Evolutionary conservation across 2,797 vertebrate species (phyloP).

Genomic region (Ciconia nigra): DNA sequence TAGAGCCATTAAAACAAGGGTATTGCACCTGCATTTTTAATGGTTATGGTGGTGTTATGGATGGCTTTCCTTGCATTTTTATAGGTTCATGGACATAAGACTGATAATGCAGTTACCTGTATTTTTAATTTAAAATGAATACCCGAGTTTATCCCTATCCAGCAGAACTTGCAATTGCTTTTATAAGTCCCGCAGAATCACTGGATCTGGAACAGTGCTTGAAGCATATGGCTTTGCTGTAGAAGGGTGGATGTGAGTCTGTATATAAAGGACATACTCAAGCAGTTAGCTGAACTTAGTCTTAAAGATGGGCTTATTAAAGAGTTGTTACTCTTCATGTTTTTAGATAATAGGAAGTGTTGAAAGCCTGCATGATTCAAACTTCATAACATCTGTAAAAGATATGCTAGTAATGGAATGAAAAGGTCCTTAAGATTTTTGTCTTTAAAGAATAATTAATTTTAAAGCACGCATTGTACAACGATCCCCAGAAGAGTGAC

Average conservation of each 20-base stretch:
- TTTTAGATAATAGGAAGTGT: neutral
- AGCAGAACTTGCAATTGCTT: neutral
- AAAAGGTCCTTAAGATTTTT: neutral
- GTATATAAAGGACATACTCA: accelerated
- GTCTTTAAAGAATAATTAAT: neutral
- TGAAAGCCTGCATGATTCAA: neutral
- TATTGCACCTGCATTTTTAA: neutral
- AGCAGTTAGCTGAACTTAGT: neutral
- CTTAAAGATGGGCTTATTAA: neutral
- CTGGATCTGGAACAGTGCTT: neutral
- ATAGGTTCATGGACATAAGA: accelerated
- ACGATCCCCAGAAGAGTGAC: accelerated
- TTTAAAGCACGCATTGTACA: accelerated
- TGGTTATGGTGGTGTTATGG: neutral
- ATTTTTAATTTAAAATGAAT: neutral
- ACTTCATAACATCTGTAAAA: neutral
- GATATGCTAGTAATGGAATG: accelerated
- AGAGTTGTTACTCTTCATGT: neutral
- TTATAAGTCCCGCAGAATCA: neutral
- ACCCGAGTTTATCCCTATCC: neutral
- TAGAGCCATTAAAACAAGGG: neutral
- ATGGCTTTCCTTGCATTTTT: neutral
- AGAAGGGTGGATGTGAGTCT: neutral
- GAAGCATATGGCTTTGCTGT: accelerated
- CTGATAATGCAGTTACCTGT: neutral